Evolutionary conservation across 37 sponge, comb jelly and placozoan genomes (phyloP).

Genomic region (Eunapius fragilis): DNA sequence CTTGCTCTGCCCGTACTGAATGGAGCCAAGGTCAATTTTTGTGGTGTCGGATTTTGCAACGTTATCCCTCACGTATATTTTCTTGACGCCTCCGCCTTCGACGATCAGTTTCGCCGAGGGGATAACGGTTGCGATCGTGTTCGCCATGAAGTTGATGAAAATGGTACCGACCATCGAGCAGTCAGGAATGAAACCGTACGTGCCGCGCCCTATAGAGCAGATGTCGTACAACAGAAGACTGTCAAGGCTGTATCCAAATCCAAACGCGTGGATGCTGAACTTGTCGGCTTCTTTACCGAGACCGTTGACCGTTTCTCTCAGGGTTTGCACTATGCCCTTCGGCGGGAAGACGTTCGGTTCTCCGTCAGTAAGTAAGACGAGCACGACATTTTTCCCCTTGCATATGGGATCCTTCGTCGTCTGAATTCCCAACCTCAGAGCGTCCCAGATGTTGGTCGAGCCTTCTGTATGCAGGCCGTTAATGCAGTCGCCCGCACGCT

Average conservation of each 20-base stretch:
- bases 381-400: slow-evolving; percentile 1
- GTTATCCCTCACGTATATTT: neutral
- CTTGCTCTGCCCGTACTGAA: slow-evolving; percentile 17
- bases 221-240: slow-evolving; percentile 20
- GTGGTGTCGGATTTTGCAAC: neutral
- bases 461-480: neutral
- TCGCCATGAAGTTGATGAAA: slow-evolving; percentile 26
- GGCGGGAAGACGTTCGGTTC: slow-evolving; percentile 27
- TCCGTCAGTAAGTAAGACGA: slow-evolving; percentile 25
- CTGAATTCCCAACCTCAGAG: slow-evolving; percentile 7
- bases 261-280: slow-evolving; percentile 8
- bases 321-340: slow-evolving; percentile 5
- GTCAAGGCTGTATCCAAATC: slow-evolving; percentile 25
- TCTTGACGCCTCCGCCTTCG: neutral
- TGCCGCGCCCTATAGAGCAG: neutral
- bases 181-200: slow-evolving; percentile 27
- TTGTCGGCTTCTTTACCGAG: neutral
- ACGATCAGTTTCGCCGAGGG: neutral
- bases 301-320: slow-evolving; percentile 3
- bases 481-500: neutral
- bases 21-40: slow-evolving; percentile 2
- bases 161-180: slow-evolving; percentile 28
- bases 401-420: neutral
- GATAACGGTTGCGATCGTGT: slow-evolving; percentile 15
- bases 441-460: slow-evolving; percentile 28